Percentiles rank a stretch among this genome's conserved stretches.
Conservation (phyloP, 2,888 invertebrate species). For the Ectemnius lituratus region DNA sequence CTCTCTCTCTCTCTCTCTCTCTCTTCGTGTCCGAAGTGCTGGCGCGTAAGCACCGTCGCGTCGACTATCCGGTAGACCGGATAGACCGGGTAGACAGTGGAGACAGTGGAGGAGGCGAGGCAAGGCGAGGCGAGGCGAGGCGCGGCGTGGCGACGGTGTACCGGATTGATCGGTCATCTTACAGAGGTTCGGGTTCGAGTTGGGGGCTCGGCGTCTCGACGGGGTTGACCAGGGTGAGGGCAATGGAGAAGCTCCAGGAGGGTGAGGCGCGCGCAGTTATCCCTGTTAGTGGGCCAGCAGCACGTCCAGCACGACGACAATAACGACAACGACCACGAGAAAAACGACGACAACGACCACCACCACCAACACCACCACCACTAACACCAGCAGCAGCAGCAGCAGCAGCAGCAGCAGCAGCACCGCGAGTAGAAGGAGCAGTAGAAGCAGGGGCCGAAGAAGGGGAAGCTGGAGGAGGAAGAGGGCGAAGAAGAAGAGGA, state of each 20-base stretch:
- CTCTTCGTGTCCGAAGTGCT: conserved; percentile 13
- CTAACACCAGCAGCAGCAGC: neutral
- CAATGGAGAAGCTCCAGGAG: conserved; percentile 58
- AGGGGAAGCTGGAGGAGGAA: conserved; percentile 30
- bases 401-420: no score
- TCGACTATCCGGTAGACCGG: conserved; percentile 45
- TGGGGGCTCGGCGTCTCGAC: no score
- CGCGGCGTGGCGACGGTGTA: neutral
- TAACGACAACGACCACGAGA: conserved; percentile 37
- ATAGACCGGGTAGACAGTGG: no score
- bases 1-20: conserved; percentile 36
- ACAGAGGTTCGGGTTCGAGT: conserved; percentile 13
- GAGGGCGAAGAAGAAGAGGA: conserved; percentile 24
- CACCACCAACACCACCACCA: conserved; percentile 21
- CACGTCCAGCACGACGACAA: conserved; percentile 36
- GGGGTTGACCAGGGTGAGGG: conserved; percentile 44
- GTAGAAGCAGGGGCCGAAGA: conserved; percentile 18
- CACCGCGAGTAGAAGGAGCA: conserved; percentile 13
- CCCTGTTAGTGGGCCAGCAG: conserved; percentile 62
- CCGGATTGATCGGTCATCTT: conserved; percentile 8
- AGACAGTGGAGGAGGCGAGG: conserved; percentile 17
- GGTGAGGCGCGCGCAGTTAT: conserved; percentile 33
- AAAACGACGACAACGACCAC: conserved; percentile 32
- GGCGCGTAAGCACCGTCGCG: conserved; percentile 27
- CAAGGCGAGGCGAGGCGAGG: conserved; percentile 8